Conservation (phyloP, 2,113 vertebrate species). For the Dolichallabes microphthalmus region DNA sequence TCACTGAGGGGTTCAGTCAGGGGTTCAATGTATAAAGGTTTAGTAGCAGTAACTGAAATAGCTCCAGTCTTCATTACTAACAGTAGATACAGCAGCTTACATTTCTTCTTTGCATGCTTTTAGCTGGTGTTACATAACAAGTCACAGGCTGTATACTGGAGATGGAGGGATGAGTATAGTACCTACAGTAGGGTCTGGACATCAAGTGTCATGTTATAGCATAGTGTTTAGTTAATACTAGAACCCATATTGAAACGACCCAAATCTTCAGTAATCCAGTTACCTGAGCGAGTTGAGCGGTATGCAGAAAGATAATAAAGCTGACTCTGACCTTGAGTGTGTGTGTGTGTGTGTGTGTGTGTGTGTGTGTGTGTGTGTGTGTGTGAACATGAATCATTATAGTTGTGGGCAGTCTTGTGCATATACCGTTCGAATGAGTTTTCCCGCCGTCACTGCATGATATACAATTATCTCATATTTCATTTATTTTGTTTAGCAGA, state of each 20-base stretch:
- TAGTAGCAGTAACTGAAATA: background rate
- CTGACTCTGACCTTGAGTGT: slow-evolving; percentile 1
- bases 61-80: background rate
- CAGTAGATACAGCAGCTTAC: background rate
- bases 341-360: background rate
- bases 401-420: background rate
- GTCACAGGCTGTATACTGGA: background rate
- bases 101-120: background rate
- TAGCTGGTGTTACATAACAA: background rate
- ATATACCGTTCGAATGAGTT: background rate
- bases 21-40: background rate
- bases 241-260: background rate
- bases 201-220: background rate
- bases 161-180: background rate
- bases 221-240: background rate
- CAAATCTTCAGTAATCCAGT: background rate
- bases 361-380: background rate
- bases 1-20: background rate
- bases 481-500: background rate
- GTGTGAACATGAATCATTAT: slow-evolving; percentile 5
- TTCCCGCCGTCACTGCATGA: background rate
- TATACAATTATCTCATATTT: background rate
- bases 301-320: slow-evolving; percentile 19
- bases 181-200: background rate
- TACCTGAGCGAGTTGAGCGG: background rate